Evolutionary conservation across 2,797 vertebrate genomes (phyloP), one percentile per base, ranked within the genome.

Genomic region (Malacoraja senta): DNA sequence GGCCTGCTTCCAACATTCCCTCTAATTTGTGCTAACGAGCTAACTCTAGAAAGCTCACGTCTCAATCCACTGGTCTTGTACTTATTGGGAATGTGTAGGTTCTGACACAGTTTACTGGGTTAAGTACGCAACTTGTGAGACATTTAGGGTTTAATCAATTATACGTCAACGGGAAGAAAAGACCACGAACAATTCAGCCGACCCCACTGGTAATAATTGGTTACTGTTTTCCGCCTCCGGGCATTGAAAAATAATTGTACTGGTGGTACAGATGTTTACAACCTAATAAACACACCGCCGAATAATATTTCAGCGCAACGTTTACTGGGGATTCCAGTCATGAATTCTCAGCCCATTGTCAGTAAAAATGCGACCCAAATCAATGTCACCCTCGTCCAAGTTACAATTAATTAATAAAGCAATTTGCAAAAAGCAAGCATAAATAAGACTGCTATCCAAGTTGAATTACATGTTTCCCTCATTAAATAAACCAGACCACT

Each of bases 401-500:
- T 84, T 29, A 15, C n/a, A 84, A 24, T 88, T 88, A 13, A 19
- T 65, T 17, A 88, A 65, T 63, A 26, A 63, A n/a, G 58, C 58
- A 86, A 13, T 86, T 88, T 88, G 32, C 61, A 32, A 88, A 65
- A 88, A 21, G 71, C 58, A 88, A 88, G 32, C 84, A 65, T 65
- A 88, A 65, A 63, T 12, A 32, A n/a, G 84, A 53, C 61, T 65
- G 84, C 61, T 65, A 29, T 83, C 44, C 61, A 32, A 65, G 4
- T 53, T 32, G 7, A 88, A 35, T 88, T 61, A 29, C 58, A 84
- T 61, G 44, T 61, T 84, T 84, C 29, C 53, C 53, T 84, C 26
- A 84, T n/a, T 61, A 61, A 84, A 3, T 61, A 26, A 84, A 61
- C 58, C 58, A 84, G 81, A 61, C 53, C 53, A 84, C 26, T 84